Evolutionary conservation across 2,888 invertebrate species (phyloP).

Genomic region (Nesidiocoris tenuis): DNA sequence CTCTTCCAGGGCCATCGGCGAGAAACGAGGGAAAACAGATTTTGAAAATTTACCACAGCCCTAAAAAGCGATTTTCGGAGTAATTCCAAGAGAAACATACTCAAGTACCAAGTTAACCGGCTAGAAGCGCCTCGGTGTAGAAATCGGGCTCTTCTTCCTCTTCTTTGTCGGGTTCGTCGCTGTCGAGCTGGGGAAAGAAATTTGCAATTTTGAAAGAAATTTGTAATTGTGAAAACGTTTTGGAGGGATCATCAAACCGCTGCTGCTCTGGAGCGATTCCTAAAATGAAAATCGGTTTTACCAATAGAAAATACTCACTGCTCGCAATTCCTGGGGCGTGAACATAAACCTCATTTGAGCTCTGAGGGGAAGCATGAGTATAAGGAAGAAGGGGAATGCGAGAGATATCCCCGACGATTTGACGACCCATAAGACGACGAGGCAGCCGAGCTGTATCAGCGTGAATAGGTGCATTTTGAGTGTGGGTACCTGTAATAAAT

Average conservation of each 20-base stretch:
- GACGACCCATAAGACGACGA: slow-evolving; percentile 79
- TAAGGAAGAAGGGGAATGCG: slow-evolving; percentile 90
- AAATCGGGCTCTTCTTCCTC: slow-evolving; percentile 90
- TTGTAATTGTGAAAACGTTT: too few species aligned
- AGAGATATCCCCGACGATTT: slow-evolving; percentile 87
- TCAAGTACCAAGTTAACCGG: too few species aligned
- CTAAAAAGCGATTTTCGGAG: too few species aligned
- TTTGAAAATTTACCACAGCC: too few species aligned
- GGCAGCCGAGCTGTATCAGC: slow-evolving; percentile 74
- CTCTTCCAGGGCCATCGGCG: too few species aligned
- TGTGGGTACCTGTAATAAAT: slow-evolving; percentile 71
- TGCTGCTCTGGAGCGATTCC: too few species aligned
- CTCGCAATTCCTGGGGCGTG: slow-evolving; percentile 76
- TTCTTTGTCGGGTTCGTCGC: slow-evolving; percentile 72
- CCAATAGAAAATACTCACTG: slow-evolving; percentile 62
- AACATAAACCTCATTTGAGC: slow-evolving; percentile 72
- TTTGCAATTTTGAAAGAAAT: background rate
- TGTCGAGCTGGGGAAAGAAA: slow-evolving; percentile 69
- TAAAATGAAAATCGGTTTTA: background rate
- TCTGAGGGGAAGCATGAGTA: slow-evolving; percentile 86
- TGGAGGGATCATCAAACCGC: too few species aligned
- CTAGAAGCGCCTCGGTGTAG: slow-evolving; percentile 86
- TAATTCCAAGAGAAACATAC: too few species aligned
- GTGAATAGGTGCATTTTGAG: slow-evolving; percentile 92
- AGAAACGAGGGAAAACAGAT: too few species aligned